A percentile compares a stretch with the other conserved stretches of the same genome.
Conservation (phyloP, 1,140 invertebrate species). For the Bathynomus jamesi region DNA sequence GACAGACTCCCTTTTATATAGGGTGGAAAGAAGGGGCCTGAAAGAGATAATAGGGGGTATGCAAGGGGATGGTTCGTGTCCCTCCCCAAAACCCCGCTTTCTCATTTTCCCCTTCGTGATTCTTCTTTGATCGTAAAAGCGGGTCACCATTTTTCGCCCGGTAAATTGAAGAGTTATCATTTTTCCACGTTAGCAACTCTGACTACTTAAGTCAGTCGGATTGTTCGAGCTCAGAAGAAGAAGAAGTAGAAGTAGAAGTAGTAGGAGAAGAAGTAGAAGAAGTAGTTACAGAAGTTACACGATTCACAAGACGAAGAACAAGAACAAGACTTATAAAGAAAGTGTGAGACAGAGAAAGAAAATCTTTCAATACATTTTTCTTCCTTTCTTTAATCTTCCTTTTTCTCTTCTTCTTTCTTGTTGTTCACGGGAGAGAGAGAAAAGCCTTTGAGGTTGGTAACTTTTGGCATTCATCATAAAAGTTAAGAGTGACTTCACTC, state of each 20-base stretch:
- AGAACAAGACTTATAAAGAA: neutral
- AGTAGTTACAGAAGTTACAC: neutral
- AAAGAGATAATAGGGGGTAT: too few species aligned
- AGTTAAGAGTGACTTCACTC: neutral
- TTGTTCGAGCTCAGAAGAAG: neutral
- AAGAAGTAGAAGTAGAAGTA: neutral
- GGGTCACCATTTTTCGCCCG: neutral
- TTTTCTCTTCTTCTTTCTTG: neutral
- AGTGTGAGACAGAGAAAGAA: neutral
- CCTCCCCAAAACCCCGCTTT: too few species aligned
- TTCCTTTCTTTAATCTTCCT: too few species aligned
- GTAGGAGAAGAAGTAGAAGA: neutral
- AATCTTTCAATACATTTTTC: too few species aligned
- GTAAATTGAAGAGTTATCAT: conserved; percentile 1
- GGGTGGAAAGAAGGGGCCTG: too few species aligned
- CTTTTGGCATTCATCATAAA: neutral
- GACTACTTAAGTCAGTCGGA: neutral
- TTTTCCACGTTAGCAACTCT: neutral
- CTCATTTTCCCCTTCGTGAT: neutral
- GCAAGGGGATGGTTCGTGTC: too few species aligned
- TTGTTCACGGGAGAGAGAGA: neutral
- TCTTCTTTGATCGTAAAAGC: neutral
- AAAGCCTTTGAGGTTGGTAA: neutral
- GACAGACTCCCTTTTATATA: too few species aligned
- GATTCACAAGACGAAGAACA: too few species aligned